phyloP scores from a whole-genome alignment of 2,797 vertebrate genomes.

The Hydrocynus forskahlii region DNA sequence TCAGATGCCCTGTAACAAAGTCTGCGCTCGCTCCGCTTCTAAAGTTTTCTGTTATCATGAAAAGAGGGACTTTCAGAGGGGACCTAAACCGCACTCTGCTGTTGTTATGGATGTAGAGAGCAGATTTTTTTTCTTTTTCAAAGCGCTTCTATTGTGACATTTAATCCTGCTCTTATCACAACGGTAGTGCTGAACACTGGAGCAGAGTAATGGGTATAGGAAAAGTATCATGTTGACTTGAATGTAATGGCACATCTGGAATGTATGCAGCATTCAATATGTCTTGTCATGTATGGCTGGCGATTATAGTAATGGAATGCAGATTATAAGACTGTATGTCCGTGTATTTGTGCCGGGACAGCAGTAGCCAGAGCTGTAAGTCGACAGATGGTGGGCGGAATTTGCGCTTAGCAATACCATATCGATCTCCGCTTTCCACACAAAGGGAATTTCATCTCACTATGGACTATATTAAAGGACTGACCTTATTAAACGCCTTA shows the following conservation, averaged over 20 bases:
- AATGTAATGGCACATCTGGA: neutral
- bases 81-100: slow-evolving; percentile 55
- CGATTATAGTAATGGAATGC: slow-evolving; percentile 14
- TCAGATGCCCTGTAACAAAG: slow-evolving; percentile 72
- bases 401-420: slow-evolving; percentile 18
- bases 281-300: neutral
- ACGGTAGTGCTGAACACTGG: neutral
- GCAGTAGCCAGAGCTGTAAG: neutral
- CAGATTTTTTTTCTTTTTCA: neutral
- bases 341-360: neutral
- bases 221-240: neutral
- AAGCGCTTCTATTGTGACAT: neutral
- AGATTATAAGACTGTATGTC: neutral
- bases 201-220: neutral
- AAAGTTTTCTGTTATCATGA: slow-evolving; percentile 75
- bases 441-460: slow-evolving; percentile 30
- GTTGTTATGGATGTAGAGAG: slow-evolving; percentile 6
- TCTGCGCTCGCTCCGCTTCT: slow-evolving; percentile 68
- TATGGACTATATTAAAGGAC: slow-evolving; percentile 41
- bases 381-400: slow-evolving; percentile 28
- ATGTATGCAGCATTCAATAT: neutral
- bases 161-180: slow-evolving; percentile 33
- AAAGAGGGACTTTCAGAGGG: slow-evolving; percentile 69
- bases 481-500: slow-evolving; percentile 59
- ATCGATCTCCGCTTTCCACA: slow-evolving; percentile 37